These are phyloP conservation scores for Amblyopsis rosae DNA, from an alignment of 2,113 vertebrate genomes.

Conservation along the genomic window DNA sequence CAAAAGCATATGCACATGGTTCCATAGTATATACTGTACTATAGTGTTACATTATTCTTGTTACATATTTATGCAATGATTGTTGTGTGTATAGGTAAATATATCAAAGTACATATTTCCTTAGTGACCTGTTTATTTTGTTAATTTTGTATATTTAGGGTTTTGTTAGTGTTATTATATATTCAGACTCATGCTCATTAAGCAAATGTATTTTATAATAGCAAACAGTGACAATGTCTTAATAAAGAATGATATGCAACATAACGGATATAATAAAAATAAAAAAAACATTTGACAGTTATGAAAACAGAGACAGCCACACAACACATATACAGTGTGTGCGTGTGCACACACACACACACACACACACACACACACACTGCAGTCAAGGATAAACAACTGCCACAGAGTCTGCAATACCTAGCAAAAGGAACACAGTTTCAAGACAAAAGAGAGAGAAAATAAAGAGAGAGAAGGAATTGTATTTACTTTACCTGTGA, in stretches of 20 bases:
- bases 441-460: neutral
- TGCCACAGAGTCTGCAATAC: conserved; percentile 85
- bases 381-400: conserved; percentile 79
- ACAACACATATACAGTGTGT: too few species aligned
- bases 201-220: conserved; percentile 42
- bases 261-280: conserved; percentile 7
- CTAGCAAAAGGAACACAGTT: conserved; percentile 55
- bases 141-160: conserved; percentile 20
- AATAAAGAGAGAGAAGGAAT: conserved; percentile 13
- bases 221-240: conserved; percentile 19
- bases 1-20: conserved; percentile 11
- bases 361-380: neutral
- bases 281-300: too few species aligned
- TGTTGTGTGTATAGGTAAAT: conserved; percentile 42
- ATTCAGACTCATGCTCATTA: too few species aligned
- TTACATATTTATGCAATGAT: conserved; percentile 49
- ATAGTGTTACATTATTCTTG: conserved; percentile 24
- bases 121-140: conserved; percentile 19
- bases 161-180: neutral
- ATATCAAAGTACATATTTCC: conserved; percentile 35
- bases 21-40: conserved; percentile 52
- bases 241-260: conserved; percentile 51
- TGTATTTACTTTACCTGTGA: conserved; percentile 7
- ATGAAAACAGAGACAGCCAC: too few species aligned
- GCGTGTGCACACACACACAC: too few species aligned